These are phyloP conservation scores for Paracanthobrama guichenoti DNA, from an alignment of 2,113 vertebrate genomes.

Conservation along the genomic window DNA sequence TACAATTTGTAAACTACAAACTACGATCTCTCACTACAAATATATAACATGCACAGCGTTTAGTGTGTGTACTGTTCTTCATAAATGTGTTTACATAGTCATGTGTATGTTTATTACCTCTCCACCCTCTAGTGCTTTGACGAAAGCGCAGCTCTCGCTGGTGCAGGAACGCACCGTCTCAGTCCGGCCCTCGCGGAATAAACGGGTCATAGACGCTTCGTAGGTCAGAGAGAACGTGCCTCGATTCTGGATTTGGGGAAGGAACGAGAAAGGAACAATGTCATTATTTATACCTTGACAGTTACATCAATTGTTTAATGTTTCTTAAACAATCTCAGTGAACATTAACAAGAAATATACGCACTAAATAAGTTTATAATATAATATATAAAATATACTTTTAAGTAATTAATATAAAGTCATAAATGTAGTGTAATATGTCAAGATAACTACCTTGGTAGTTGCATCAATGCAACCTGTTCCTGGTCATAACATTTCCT, in stretches of 20 bases:
- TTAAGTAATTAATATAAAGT: too few species aligned
- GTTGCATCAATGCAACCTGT: too few species aligned
- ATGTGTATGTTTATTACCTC: slow-evolving; percentile 61
- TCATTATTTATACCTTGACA: background rate
- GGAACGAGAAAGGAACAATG: background rate
- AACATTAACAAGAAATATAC: too few species aligned
- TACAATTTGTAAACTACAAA: background rate
- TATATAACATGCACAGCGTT: background rate
- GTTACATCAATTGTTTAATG: too few species aligned
- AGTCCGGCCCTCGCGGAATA: slow-evolving; percentile 86
- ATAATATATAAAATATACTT: too few species aligned
- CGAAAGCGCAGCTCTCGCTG: slow-evolving; percentile 78
- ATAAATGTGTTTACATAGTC: background rate
- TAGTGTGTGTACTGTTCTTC: background rate
- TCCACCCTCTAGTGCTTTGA: slow-evolving; percentile 76
- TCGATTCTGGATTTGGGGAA: slow-evolving; percentile 72
- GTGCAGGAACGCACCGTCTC: slow-evolving; percentile 86
- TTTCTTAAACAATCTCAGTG: too few species aligned
- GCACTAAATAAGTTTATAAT: too few species aligned
- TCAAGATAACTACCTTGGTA: too few species aligned
- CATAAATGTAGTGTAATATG: too few species aligned
- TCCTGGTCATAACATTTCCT: too few species aligned
- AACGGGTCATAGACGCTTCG: slow-evolving; percentile 85
- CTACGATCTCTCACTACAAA: background rate
- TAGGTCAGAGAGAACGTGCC: slow-evolving; percentile 84